Percentiles rank a stretch among this genome's conserved stretches.
Conservation (phyloP, 2,797 vertebrate genomes). For the Sebastes matsubarae region DNA sequence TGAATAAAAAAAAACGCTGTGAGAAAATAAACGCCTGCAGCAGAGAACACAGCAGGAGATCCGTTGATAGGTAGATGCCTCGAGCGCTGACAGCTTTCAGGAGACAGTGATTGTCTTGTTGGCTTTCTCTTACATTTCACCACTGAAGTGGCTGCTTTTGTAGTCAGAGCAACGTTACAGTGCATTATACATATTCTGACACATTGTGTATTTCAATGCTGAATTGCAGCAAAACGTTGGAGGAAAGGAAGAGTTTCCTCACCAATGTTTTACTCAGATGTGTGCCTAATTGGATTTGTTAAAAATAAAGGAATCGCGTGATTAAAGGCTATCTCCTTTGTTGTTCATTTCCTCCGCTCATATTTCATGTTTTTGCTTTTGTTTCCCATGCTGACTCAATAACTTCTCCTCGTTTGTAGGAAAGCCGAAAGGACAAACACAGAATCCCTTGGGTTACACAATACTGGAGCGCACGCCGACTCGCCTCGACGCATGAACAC, state of each 20-base stretch:
- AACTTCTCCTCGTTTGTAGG: conserved; percentile 62
- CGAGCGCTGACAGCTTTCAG: conserved; percentile 67
- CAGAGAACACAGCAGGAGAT: conserved; percentile 54
- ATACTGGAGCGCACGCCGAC: conserved; percentile 19
- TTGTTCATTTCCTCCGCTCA: conserved; percentile 46
- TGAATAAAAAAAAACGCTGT: conserved; percentile 9
- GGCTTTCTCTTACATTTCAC: conserved; percentile 59
- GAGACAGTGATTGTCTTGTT: conserved; percentile 67
- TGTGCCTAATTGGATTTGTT: conserved; percentile 57
- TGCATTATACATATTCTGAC: conserved; percentile 31
- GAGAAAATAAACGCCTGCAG: conserved; percentile 65
- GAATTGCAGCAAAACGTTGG: neutral
- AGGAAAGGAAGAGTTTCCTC: neutral
- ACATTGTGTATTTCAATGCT: conserved; percentile 3
- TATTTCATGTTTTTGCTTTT: conserved; percentile 48
- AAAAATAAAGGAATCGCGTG: conserved; percentile 35
- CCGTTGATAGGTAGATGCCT: conserved; percentile 62
- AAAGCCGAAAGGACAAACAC: conserved; percentile 55
- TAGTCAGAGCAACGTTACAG: conserved; percentile 37
- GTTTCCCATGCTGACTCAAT: conserved; percentile 66
- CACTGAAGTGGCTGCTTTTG: conserved; percentile 47
- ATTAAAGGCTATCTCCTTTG: conserved; percentile 53
- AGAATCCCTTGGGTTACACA: conserved; percentile 51
- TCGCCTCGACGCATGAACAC: conserved; percentile 1
- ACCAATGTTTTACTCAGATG: conserved; percentile 16